These are phyloP conservation scores for Megastigmus dorsalis DNA, from an alignment of 2,888 invertebrate species.

Conservation along the genomic window DNA sequence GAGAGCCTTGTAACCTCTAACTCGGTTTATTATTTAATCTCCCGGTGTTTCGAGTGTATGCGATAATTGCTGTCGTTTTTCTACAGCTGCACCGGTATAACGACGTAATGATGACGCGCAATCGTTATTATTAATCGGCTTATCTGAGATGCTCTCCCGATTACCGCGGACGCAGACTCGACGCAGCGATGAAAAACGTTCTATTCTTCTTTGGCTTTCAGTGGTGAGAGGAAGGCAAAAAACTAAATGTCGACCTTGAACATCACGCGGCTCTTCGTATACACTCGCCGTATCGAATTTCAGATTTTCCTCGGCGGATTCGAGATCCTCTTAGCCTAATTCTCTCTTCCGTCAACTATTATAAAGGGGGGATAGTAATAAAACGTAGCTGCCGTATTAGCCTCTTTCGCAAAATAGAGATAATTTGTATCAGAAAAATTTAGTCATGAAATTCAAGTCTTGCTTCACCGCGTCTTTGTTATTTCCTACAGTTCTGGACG, in stretches of 20 bases:
- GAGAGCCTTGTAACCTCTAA: too few relatives aligned
- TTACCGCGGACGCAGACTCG: not conserved
- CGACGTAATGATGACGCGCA: not conserved
- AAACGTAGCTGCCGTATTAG: not conserved
- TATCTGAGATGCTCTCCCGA: conserved; percentile 11
- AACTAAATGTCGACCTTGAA: conserved; percentile 32
- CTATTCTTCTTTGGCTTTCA: not conserved
- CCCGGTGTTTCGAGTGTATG: not conserved
- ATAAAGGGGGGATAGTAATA: too few relatives aligned
- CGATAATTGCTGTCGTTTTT: not conserved
- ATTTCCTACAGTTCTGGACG: too few relatives aligned
- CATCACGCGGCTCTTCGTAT: not conserved
- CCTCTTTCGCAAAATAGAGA: not conserved
- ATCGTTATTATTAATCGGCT: conserved; percentile 27
- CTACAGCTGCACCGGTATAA: not conserved
- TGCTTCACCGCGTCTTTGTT: not conserved
- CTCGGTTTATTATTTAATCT: conserved; percentile 40
- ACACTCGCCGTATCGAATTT: conserved; percentile 1
- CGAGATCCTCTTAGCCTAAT: conserved; percentile 8
- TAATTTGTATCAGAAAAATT: not conserved
- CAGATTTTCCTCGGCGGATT: not conserved
- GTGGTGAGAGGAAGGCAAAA: not conserved
- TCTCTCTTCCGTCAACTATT: too few relatives aligned
- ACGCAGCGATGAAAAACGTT: not conserved
- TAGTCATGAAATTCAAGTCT: not conserved